Evolutionary conservation across 2,797 vertebrate species (phyloP).

Genomic region (Poecilia wingei): DNA sequence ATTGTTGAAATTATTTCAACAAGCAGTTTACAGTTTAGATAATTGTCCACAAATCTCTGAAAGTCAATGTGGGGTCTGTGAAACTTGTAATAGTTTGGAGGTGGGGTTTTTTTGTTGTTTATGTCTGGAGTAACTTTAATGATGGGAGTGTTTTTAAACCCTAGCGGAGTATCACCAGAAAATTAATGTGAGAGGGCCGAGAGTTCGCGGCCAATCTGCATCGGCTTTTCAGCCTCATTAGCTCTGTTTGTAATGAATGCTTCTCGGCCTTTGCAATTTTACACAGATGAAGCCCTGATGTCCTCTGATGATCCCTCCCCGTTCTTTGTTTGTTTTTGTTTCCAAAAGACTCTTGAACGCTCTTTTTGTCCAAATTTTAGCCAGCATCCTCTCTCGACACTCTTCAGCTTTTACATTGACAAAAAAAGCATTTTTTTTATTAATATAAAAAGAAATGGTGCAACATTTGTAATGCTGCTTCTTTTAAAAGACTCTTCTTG

Average conservation of each 20-base stretch:
- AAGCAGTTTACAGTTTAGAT: not conserved
- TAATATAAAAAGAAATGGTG: not conserved
- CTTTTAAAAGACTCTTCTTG: conserved; percentile 21
- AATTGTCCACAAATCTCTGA: not conserved
- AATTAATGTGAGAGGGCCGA: not conserved
- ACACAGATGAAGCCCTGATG: not conserved
- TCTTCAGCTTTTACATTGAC: not conserved
- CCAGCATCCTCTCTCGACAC: not conserved
- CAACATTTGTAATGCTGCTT: conserved; percentile 33
- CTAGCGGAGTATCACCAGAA: not conserved
- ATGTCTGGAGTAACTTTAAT: not conserved
- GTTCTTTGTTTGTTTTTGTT: not conserved
- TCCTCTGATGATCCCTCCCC: not conserved
- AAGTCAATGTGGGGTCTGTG: not conserved
- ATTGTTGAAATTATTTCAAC: not conserved
- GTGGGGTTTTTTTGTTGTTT: no score
- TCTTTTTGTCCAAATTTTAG: not conserved
- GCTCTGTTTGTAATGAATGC: conserved; percentile 2
- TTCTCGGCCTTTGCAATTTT: not conserved
- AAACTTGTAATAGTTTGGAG: not conserved
- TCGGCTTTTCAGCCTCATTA: conserved; percentile 12
- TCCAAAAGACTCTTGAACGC: not conserved
- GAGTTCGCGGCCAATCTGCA: not conserved
- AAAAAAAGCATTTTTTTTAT: conserved; percentile 11
- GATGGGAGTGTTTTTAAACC: not conserved